A percentile compares a stretch with the other conserved stretches of the same genome.
Conservation (phyloP, 2,113 vertebrate species). For the Hydropotes inermis region DNA sequence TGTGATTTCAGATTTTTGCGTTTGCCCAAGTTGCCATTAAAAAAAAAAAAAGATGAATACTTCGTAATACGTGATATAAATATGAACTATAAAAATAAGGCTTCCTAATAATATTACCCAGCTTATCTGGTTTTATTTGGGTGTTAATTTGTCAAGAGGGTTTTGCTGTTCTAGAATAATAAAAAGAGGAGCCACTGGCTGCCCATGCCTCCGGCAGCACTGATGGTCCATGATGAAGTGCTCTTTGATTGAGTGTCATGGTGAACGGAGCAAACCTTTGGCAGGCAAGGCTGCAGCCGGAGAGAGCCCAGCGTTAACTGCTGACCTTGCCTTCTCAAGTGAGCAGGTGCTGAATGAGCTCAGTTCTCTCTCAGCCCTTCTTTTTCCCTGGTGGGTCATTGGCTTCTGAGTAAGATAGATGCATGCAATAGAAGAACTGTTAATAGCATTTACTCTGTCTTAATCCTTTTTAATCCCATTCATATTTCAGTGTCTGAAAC, state of each 20-base stretch:
- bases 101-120: neutral
- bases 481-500: constrained; percentile 59
- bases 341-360: constrained; percentile 29
- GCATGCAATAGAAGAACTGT: constrained; percentile 31
- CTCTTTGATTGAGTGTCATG: constrained; percentile 26
- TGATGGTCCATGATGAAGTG: neutral
- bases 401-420: constrained; percentile 18
- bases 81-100: neutral
- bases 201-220: neutral
- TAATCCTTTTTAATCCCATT: constrained; percentile 65
- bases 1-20: neutral
- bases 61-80: neutral
- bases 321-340: neutral
- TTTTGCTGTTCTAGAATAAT: neutral
- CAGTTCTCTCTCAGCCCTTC: neutral
- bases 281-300: neutral
- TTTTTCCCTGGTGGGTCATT: neutral
- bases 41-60: neutral
- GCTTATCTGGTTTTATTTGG: constrained; percentile 2
- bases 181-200: neutral
- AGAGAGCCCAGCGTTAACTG: neutral
- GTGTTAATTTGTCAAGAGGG: neutral
- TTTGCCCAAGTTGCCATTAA: neutral
- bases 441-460: constrained; percentile 39
- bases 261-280: neutral